phyloP scores from a whole-genome alignment of 2,797 vertebrate species.

The Cossypha niveicapilla region DNA sequence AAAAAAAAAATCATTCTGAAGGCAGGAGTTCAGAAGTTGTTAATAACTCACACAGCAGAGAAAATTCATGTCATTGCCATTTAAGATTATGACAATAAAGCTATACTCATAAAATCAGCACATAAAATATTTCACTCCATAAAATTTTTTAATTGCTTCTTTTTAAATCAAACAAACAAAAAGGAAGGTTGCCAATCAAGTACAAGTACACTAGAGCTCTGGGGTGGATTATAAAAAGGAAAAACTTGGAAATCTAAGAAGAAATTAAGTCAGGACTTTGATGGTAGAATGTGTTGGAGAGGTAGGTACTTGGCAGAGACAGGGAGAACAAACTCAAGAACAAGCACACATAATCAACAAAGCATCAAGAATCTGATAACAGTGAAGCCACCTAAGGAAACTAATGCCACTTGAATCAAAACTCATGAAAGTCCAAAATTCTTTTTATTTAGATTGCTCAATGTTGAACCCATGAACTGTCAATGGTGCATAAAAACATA shows the following conservation, averaged over 20 bases:
- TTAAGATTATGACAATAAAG: constrained; percentile 34
- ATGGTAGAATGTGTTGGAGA: neutral
- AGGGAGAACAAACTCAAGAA: neutral
- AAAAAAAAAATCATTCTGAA: neutral
- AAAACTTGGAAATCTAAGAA: neutral
- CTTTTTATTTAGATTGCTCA: neutral
- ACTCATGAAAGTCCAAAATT: neutral
- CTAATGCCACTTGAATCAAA: neutral
- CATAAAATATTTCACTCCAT: constrained; percentile 21
- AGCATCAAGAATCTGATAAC: neutral
- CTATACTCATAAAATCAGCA: constrained; percentile 34
- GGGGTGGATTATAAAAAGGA: neutral
- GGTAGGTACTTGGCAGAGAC: neutral
- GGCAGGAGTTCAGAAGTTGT: neutral
- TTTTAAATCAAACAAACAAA: neutral
- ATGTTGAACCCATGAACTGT: neutral
- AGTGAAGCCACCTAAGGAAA: neutral
- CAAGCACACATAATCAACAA: neutral
- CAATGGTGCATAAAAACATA: neutral
- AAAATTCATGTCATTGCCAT: neutral
- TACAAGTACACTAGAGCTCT: neutral
- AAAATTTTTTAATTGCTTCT: constrained; percentile 15
- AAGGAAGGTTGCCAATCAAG: neutral
- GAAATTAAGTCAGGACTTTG: neutral
- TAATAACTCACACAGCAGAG: neutral